Base-by-base conservation (phyloP, 2,797 vertebrate genomes). In the Darevskia mixta region DNA sequence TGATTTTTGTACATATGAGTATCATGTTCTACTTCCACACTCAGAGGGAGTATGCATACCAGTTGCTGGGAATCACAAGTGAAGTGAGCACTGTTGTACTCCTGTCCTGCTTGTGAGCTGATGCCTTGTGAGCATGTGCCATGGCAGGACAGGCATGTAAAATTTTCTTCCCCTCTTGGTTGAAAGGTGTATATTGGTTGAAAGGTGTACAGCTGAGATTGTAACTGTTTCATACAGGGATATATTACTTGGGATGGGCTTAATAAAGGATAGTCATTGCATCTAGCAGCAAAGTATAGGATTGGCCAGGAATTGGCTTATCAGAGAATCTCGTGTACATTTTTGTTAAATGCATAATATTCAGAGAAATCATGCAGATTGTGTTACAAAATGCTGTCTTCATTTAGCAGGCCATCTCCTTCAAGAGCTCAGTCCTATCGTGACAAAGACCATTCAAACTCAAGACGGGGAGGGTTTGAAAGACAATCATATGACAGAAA, bases 391-490 rank as follows among this genome's bases (percentile, higher is more conserved):
- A 45, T 93, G 20, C 64, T 89, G 23, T 91, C 78, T 93, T 38
- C 86, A 17, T 90, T 94, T 93, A 92, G 20, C 91, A 98, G 98
- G 95, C 94, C 95, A 91, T 95, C 98, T 77, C 92, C 95, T 92
- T 95, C 93, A 82, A 98, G 98, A 72, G 94, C 97, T 49, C 96
- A 96, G 43, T 97, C 97, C 82, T 97, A 97, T 88, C 96, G 98
- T 71, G 99, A 99, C 88, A 97, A 97, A 88, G 97, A 97, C 11
- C 96, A 97, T 88, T 95, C 92, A 9, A 98, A 98, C 41, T 97
- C 97, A 86, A 97, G 98, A 87, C 96, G 98, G 87, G 96, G 97
- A n/a, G 96, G 96, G 41, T 98, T 98, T 85, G 99, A 99, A 35
- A 97, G 99, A 90, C 96, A 97, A 4, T 95, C 97, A 0, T 99